phyloP scores from a whole-genome alignment of 2,113 vertebrate genomes.

The Poeciliopsis occidentalis region DNA sequence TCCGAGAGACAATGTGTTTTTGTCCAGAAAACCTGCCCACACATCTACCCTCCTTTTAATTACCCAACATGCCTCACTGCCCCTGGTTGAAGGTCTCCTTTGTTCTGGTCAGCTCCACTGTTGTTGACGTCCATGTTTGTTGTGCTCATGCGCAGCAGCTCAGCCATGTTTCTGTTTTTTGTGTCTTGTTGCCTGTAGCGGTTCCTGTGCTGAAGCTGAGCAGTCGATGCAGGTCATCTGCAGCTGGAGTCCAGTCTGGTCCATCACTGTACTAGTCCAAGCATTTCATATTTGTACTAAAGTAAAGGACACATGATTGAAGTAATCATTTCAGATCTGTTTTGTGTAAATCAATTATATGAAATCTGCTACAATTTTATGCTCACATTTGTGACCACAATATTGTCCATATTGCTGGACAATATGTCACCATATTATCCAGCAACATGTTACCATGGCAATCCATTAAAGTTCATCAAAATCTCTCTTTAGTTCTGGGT shows the following conservation, averaged over 20 bases:
- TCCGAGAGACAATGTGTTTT: constrained; percentile 58
- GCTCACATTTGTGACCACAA: too few relatives aligned
- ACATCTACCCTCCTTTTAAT: constrained; percentile 60
- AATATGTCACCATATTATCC: too few relatives aligned
- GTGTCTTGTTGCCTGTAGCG: constrained; percentile 55
- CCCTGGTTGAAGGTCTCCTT: constrained; percentile 53
- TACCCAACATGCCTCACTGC: constrained; percentile 66
- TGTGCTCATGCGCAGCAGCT: constrained; percentile 13
- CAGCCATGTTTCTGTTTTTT: neutral
- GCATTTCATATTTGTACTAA: neutral
- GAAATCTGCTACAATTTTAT: too few relatives aligned
- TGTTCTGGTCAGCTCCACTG: constrained; percentile 47
- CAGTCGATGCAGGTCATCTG: neutral
- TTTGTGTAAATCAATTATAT: neutral
- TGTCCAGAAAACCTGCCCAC: constrained; percentile 61
- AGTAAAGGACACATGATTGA: too few relatives aligned
- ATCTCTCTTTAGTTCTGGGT: too few relatives aligned
- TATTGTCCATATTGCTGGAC: too few relatives aligned
- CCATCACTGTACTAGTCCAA: neutral
- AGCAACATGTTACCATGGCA: too few relatives aligned
- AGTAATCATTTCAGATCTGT: neutral
- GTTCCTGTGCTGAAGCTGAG: constrained; percentile 45
- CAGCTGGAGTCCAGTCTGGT: neutral
- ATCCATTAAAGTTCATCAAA: too few relatives aligned
- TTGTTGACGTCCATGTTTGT: constrained; percentile 53